phyloP scores from a whole-genome alignment of 2,888 invertebrate genomes.

The Polietes domitor region DNA sequence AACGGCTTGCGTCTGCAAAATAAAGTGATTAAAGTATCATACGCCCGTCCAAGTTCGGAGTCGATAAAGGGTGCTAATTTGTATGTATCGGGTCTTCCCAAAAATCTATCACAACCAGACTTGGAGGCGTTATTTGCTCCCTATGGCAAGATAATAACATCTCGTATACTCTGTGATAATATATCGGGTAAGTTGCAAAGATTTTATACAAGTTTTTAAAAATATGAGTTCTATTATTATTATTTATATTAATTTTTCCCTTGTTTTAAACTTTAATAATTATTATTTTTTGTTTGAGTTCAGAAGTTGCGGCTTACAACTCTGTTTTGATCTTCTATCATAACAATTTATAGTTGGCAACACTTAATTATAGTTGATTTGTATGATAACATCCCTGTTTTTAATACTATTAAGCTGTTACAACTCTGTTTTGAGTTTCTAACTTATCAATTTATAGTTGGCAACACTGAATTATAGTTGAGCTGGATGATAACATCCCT shows the following conservation, averaged over 20 bases:
- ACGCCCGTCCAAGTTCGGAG: conserved; percentile 98
- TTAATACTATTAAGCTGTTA: no score
- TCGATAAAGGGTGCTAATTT: conserved; percentile 99
- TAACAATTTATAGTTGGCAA: no score
- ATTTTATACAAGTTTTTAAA: not conserved
- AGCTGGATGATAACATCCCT: no score
- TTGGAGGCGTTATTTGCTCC: conserved; percentile 96
- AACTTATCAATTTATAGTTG: no score
- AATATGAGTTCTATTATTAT: conserved; percentile 1
- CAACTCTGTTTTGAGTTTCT: no score
- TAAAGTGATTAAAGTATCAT: conserved; percentile 99
- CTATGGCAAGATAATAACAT: conserved; percentile 97
- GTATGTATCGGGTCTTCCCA: conserved; percentile 98
- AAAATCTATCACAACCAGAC: conserved; percentile 97
- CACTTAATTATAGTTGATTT: no score
- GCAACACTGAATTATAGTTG: no score
- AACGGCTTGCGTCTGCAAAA: conserved; percentile 99
- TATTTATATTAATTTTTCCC: not conserved
- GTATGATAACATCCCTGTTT: no score
- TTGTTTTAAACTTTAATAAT: not conserved
- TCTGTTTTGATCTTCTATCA: no score
- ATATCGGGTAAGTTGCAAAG: conserved; percentile 79
- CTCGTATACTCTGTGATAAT: conserved; percentile 98
- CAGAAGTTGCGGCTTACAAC: no score
- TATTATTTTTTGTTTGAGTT: not conserved